Evolutionary conservation across 2,113 vertebrate genomes (phyloP), one percentile per base, ranked within the genome.

Genomic region (Myrmecobius fasciatus): DNA sequence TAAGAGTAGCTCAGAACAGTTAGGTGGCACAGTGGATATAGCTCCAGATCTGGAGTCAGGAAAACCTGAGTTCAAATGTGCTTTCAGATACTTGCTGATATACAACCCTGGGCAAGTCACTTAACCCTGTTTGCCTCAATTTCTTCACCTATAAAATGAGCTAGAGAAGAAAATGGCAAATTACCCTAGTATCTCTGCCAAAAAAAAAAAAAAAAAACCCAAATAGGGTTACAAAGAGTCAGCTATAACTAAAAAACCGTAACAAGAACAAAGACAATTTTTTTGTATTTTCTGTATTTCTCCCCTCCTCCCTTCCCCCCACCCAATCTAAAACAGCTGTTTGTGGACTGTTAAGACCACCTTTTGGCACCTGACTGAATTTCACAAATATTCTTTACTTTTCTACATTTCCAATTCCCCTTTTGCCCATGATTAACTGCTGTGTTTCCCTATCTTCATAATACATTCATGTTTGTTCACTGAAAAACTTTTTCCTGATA

Each of bases 281-380:
- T 67, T 12, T 0, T 67, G 60, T 17, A 67, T 67, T 67, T 67
- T 31, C 36, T 67, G 31, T 51, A 51, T 51, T 51, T 51, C 11
- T 51, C 9, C 49, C 11, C 11, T 51, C 9, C 49, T 51, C 49
- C 9, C 11, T 51, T 51, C 9, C 49, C 8, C 49, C 60, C 31
- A 67, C 17, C 36, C 12, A 67, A 67, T 67, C 12, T 67, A 67
- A 67, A 36, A 12, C 60, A 67, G 28, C 31, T 67, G 31, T 67
- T 67, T 67, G 12, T 36, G 4, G 60, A 67, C 46, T 83, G 36
- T 47, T 48, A 56, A 46, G 92, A 49, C 46, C 46, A n/a, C 8
- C 53, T 93, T 89, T 92, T 95, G 52, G 90, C 92, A 28, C 25
- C 83, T 36, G 31, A 53, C 92, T 91, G 4, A 8, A 46, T 94